A percentile compares a stretch with the other conserved stretches of the same genome.
phyloP scores from a whole-genome alignment of 2,797 vertebrate species.

The Scolopax bukidnonensis region DNA sequence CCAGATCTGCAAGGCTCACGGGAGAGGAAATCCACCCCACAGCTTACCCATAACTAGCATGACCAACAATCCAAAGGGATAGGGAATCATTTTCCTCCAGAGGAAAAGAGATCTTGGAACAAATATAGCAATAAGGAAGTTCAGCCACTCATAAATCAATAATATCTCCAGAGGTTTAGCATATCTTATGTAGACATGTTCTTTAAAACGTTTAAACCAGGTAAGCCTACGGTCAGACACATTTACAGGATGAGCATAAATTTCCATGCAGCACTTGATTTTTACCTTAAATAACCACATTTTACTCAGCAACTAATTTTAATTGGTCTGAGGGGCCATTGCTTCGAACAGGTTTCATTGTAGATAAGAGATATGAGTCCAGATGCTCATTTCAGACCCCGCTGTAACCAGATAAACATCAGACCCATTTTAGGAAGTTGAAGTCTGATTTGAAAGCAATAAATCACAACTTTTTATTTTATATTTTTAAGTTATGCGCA shows the following conservation, averaged over 20 bases:
- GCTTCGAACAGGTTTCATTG: not conserved
- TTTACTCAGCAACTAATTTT: not conserved
- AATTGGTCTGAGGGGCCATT: not conserved
- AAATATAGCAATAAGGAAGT: not conserved
- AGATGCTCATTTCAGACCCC: not conserved
- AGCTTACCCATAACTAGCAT: not conserved
- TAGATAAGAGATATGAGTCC: not conserved
- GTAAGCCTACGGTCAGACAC: not conserved
- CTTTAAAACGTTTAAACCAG: not conserved
- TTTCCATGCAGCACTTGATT: not conserved
- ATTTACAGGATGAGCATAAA: not conserved
- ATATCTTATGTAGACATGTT: not conserved
- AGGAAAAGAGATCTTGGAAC: not conserved
- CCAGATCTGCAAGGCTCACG: constrained; percentile 1
- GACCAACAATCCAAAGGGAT: not conserved
- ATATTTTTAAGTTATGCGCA: not conserved
- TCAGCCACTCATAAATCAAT: not conserved
- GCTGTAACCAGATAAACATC: not conserved
- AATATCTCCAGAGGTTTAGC: not conserved
- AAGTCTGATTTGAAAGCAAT: not conserved
- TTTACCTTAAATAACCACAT: not conserved
- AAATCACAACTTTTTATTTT: not conserved
- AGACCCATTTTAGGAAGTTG: not conserved
- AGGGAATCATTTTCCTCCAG: not conserved
- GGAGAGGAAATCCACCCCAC: not conserved